A percentile compares a stretch with the other conserved stretches of the same genome.
These are phyloP conservation scores for Mystacides longicornis DNA, from an alignment of 2,888 invertebrate genomes.

Conservation along the genomic window DNA sequence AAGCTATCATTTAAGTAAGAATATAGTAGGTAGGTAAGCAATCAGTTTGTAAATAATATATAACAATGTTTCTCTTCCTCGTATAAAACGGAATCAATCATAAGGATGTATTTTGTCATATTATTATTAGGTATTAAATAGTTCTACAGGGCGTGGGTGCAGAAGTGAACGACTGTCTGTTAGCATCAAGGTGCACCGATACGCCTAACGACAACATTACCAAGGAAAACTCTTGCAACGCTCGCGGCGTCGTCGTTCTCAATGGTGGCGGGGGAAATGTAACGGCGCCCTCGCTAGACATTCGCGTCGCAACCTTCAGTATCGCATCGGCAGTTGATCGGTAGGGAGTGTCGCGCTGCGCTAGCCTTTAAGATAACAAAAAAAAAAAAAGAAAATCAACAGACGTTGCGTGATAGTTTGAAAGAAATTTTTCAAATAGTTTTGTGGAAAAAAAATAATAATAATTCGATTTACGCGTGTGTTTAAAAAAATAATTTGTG, in stretches of 20 bases:
- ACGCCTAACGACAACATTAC: neutral
- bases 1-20: no score
- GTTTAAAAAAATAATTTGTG: neutral
- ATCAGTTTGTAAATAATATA: no score
- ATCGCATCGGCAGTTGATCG: conserved; percentile 15
- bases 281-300: conserved; percentile 10
- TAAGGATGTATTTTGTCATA: no score
- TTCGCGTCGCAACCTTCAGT: conserved; percentile 9
- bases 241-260: conserved; percentile 8
- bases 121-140: no score
- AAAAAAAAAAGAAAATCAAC: neutral
- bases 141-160: neutral
- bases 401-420: neutral
- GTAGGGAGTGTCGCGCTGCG: conserved; percentile 17
- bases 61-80: no score
- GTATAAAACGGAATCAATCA: no score
- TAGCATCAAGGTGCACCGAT: neutral
- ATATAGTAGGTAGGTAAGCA: no score
- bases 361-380: neutral
- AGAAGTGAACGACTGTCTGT: neutral
- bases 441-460: neutral
- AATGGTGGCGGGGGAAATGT: conserved; percentile 10
- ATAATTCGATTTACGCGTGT: neutral
- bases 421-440: neutral
- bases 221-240: neutral